Base-by-base conservation (phyloP, 2,888 invertebrate genomes). In the Liopterus haemorrhoidalis region DNA sequence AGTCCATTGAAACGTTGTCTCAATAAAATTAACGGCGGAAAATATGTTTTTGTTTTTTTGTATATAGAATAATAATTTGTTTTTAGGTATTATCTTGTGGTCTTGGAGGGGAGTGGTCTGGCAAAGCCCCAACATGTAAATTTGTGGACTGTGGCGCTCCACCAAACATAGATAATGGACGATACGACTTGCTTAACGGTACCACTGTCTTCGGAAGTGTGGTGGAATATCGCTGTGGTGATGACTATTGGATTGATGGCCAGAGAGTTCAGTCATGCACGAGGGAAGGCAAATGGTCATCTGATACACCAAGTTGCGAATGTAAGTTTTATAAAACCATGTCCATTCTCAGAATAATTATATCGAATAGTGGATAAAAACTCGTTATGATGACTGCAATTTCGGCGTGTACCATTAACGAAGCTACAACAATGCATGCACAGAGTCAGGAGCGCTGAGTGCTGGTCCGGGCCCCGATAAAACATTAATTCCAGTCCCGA, bases 111-210 rank as follows among this genome's bases (percentile, higher is more conserved):
- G 76, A 79, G 49, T 93, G 92, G 92, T 80, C 82, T 0, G 82
- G 82, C 12, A 77, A 76, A 60, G 78, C 85, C 0, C 89, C 91
- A 0, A 77, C 81, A 2, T 92, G 92, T 65, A 82, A 85, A 63
- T 91, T 83, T 67, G 85, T 91, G 2, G 90, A 86, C 65, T 92
- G 89, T 64, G 89, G 87, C 0, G 81, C 84, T 5, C 88, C 86
- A 0, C 85, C 83, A 0, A 80, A 82, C 53, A 80, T 87, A 3
- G 84, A 85, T 64, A 84, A 83, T 53, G 90, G 88, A 1, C 75
- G 75, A 43, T 83, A 82, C 55, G 71, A 73, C 15, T 70, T 90
- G 1, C 62, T 85, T 5, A 90, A 91, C 60, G 80, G 81, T 2
- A 83, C 87, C 2, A 90, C 91, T 0, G 88, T 87, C 0, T 87